phyloP scores from a whole-genome alignment of 2,797 vertebrate genomes.

The Rhyacichthys aspro region DNA sequence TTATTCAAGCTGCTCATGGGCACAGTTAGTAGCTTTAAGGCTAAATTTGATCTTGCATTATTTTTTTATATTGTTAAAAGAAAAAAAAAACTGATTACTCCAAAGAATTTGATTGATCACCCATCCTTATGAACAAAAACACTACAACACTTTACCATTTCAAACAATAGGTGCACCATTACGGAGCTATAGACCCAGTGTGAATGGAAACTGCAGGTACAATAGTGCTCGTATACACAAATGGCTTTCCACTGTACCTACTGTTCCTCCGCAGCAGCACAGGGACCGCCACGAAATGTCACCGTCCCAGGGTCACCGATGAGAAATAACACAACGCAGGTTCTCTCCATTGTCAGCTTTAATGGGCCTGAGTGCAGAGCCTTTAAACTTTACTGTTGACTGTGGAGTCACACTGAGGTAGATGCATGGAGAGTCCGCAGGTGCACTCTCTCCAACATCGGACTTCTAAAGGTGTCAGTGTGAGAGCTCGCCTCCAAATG shows the following conservation, averaged over 20 bases:
- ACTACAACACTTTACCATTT: not conserved
- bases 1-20: too few relatives aligned
- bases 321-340: constrained; percentile 60
- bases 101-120: too few relatives aligned
- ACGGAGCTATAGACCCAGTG: not conserved
- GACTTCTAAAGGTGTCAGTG: constrained; percentile 63
- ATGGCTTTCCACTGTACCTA: not conserved
- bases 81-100: too few relatives aligned
- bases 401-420: constrained; percentile 64
- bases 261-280: constrained; percentile 9
- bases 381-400: constrained; percentile 74
- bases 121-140: too few relatives aligned
- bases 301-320: constrained; percentile 48
- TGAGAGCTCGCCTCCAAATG: constrained; percentile 69
- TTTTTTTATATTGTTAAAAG: too few relatives aligned
- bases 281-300: constrained; percentile 59
- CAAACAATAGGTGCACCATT: not conserved
- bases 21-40: too few relatives aligned
- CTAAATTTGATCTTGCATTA: too few relatives aligned
- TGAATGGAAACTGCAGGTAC: constrained; percentile 10
- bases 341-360: constrained; percentile 59
- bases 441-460: constrained; percentile 37
- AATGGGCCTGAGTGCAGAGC: constrained; percentile 64
- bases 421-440: constrained; percentile 42
- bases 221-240: constrained; percentile 20